These are phyloP conservation scores for Zeus faber DNA, from an alignment of 2,113 vertebrate genomes.

Conservation along the genomic window DNA sequence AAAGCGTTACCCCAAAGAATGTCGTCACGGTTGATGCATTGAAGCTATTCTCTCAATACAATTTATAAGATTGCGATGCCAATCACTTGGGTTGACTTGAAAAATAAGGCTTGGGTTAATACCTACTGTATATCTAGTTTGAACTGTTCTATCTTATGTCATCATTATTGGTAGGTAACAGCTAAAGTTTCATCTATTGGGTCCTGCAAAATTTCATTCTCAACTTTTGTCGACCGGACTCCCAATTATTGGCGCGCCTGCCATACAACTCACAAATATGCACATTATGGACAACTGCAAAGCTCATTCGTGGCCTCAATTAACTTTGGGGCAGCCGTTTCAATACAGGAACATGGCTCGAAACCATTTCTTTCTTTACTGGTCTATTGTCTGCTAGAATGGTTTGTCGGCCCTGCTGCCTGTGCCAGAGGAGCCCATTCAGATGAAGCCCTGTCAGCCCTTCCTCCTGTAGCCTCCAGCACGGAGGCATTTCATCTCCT, in stretches of 20 bases:
- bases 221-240: neutral
- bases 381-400: conserved; percentile 33
- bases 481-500: conserved; percentile 66
- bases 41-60: too few species aligned
- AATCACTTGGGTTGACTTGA: too few species aligned
- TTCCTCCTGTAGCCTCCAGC: conserved; percentile 55
- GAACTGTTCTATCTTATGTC: too few species aligned
- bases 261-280: neutral
- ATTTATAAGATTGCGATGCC: too few species aligned
- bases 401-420: conserved; percentile 18
- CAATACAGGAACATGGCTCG: conserved; percentile 1
- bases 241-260: neutral
- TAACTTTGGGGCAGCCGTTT: conserved; percentile 9
- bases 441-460: conserved; percentile 49
- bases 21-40: too few species aligned
- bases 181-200: too few species aligned
- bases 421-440: conserved; percentile 51
- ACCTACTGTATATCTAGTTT: too few species aligned
- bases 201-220: too few species aligned
- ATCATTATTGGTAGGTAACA: too few species aligned
- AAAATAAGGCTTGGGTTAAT: too few species aligned
- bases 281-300: neutral
- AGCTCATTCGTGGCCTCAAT: conserved; percentile 11
- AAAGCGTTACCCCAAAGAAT: too few species aligned
- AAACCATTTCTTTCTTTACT: conserved; percentile 29